Conservation (phyloP, 1,140 invertebrate species). For the Ostrea edulis region DNA sequence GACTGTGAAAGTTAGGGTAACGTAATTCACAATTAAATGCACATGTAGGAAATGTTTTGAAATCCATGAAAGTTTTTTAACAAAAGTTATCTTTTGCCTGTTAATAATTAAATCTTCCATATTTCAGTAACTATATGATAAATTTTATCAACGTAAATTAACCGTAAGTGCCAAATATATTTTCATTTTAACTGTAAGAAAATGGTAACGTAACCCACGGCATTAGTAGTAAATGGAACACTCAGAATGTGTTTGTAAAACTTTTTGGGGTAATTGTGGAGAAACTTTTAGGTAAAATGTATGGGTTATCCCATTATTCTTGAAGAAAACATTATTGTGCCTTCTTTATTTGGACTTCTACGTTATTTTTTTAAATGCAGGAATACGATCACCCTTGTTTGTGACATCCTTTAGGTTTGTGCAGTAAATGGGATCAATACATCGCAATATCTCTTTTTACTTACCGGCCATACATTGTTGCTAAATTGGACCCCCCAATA, state of each 20-base stretch:
- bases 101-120: neutral
- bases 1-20: too few species aligned
- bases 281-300: neutral
- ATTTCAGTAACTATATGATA: neutral
- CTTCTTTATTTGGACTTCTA: too few species aligned
- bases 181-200: slow-evolving; percentile 1
- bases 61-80: neutral
- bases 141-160: neutral
- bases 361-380: too few species aligned
- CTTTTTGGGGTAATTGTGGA: neutral
- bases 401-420: too few species aligned
- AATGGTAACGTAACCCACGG: slow-evolving; percentile 11
- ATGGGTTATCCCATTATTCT: neutral
- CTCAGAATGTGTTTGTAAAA: neutral
- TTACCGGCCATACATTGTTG: too few species aligned
- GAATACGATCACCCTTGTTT: too few species aligned
- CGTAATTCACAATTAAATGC: too few species aligned
- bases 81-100: neutral
- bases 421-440: too few species aligned
- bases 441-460: too few species aligned
- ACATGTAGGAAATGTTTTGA: too few species aligned
- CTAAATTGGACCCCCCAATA: too few species aligned
- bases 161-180: slow-evolving; percentile 2
- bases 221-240: slow-evolving; percentile 21
- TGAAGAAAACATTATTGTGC: neutral